These are phyloP conservation scores for Drosophila miranda DNA, from an alignment of 1,140 invertebrate species.

Conservation along the genomic window DNA sequence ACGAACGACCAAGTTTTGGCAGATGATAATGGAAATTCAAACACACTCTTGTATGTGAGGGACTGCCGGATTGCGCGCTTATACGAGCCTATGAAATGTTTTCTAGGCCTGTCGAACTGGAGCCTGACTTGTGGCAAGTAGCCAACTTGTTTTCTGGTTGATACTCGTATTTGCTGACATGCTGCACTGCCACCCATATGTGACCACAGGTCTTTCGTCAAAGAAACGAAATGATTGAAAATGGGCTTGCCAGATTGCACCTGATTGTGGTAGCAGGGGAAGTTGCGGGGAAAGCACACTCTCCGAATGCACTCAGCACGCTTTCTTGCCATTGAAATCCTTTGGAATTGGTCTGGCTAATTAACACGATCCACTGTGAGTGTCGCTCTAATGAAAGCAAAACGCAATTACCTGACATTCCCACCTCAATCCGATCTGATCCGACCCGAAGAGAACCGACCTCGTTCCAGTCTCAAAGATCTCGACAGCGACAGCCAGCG, in stretches of 20 bases:
- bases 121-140: conserved; percentile 23
- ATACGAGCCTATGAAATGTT: background rate
- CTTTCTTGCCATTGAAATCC: conserved; percentile 47
- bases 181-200: conserved; percentile 27
- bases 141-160: conserved; percentile 26
- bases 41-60: too few species aligned
- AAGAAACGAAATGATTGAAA: background rate
- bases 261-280: background rate
- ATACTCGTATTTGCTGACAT: conserved; percentile 6
- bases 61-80: background rate
- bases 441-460: conserved; percentile 20
- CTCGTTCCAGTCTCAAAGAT: conserved; percentile 34
- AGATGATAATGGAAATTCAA: too few species aligned
- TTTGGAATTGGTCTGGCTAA: conserved; percentile 45
- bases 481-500: conserved; percentile 28
- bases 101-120: conserved; percentile 21
- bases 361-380: conserved; percentile 34
- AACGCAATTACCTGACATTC: conserved; percentile 25
- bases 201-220: conserved; percentile 14
- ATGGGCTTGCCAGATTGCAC: conserved; percentile 6
- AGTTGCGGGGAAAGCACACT: background rate
- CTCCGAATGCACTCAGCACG: conserved; percentile 17
- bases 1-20: background rate
- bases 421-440: conserved; percentile 1
- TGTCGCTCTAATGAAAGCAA: conserved; percentile 16